Conservation (phyloP, 1,140 invertebrate genomes). For the Bombyx mandarina region DNA sequence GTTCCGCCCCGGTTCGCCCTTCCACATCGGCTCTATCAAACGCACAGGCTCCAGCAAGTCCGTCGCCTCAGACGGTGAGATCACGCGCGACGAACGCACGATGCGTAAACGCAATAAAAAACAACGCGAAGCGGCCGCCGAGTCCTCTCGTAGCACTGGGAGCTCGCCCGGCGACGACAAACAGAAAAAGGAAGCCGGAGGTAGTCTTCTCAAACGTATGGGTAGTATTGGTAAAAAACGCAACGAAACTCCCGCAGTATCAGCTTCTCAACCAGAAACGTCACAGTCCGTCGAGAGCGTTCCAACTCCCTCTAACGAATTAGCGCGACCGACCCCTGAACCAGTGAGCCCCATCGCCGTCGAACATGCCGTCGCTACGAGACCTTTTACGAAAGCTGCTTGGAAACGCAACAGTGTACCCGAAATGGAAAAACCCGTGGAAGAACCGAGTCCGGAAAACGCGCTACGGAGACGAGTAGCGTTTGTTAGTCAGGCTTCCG, state of each 20-base stretch:
- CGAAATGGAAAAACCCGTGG: conserved; percentile 58
- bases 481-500: conserved; percentile 55
- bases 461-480: conserved; percentile 56
- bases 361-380: conserved; percentile 59
- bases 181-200: conserved; percentile 34
- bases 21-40: conserved; percentile 58
- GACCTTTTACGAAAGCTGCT: conserved; percentile 59
- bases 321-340: conserved; percentile 23
- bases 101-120: conserved; percentile 64
- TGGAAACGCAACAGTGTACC: conserved; percentile 53
- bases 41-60: conserved; percentile 51
- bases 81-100: conserved; percentile 55
- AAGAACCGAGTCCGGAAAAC: conserved; percentile 58
- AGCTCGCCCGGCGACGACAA: conserved; percentile 42
- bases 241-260: conserved; percentile 17
- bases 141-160: conserved; percentile 45
- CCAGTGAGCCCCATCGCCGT: conserved; percentile 50
- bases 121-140: conserved; percentile 32
- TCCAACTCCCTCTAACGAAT: conserved; percentile 14
- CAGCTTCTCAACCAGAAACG: conserved; percentile 10
- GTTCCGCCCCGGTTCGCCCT: conserved; percentile 61
- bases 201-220: conserved; percentile 39
- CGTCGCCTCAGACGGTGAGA: conserved; percentile 54
- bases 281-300: conserved; percentile 8
- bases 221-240: conserved; percentile 46